Base-by-base conservation (phyloP, 2,113 vertebrate species). In the Phrynocephalus versicolor region DNA sequence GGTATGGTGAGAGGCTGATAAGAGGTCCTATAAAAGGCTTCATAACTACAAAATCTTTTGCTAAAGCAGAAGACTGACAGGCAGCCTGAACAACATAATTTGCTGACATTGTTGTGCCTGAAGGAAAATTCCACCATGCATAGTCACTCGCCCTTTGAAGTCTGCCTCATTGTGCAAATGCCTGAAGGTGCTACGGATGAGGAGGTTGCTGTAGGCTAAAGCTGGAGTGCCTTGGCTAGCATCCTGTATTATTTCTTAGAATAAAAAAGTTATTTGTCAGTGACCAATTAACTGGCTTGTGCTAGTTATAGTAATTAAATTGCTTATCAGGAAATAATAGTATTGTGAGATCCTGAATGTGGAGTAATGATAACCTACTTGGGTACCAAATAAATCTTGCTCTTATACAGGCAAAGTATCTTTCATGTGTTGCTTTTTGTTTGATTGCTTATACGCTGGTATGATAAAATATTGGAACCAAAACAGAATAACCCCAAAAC, bases 71-170 rank as follows among this genome's bases (percentile, higher is more conserved):
- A 33, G 67, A 79, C 65, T 85, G 74, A 84, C 64, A 78, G 75
- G 64, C 45, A 69, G 51, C 65, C 74, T 78, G 67, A 79, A 67
- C 67, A 45, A 76, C 60, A 76, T 84, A 84, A 72, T 71, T 45
- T 70, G 65, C 84, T 79, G 83, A 85, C 76, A 58, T 25, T 60
- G 81, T 60, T 72, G 65, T 79, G 75, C 75, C 75, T 79, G 67
- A 27, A 79, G 65, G 76, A 55, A 55, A 72, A 71, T 85, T 79
- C 65, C 76, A 71, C 55, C 57, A 25, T 41, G 77, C 35, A 71
- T 21, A 55, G 67, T 71, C 80, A 57, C 45, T 71, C 69, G 16
- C 33, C 45, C 45, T 57, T 16, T 70, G 76, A 70, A 69, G 55
- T 79, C 67, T 41, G 65, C 45, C 69, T 82, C 21, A 25, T 60